Evolutionary conservation across 2,113 vertebrate genomes (phyloP).

Genomic region (Cephalopterus ornatus): DNA sequence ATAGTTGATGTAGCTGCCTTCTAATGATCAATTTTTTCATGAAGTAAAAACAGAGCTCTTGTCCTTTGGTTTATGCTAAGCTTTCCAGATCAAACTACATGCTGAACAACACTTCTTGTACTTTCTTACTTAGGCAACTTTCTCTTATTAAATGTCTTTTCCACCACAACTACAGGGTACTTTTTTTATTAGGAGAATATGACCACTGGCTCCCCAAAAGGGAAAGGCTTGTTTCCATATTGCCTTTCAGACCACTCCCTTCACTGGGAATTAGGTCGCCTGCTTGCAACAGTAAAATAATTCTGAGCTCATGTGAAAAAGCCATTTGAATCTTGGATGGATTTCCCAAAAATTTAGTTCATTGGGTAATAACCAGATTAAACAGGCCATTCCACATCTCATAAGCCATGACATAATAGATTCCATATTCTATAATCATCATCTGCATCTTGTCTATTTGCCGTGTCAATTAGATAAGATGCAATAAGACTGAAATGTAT

Average conservation of each 20-base stretch:
- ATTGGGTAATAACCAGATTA: conserved; percentile 17
- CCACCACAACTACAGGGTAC: conserved; percentile 10
- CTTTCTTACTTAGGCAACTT: not conserved
- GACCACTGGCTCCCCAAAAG: not conserved
- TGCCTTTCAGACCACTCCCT: conserved; percentile 42
- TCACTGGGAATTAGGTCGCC: conserved; percentile 8
- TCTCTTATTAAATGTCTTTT: conserved; percentile 14
- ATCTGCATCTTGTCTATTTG: not conserved
- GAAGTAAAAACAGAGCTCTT: not conserved
- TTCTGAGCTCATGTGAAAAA: conserved; percentile 54
- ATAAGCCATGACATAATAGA: not conserved
- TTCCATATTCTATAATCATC: not conserved
- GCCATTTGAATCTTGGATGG: conserved; percentile 9
- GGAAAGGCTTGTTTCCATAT: conserved; percentile 27
- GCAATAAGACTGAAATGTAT: not conserved
- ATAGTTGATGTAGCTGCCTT: not conserved
- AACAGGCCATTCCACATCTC: not conserved
- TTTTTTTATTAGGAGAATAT: conserved; percentile 40
- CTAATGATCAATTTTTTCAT: not conserved
- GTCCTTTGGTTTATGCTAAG: not conserved
- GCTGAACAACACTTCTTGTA: not conserved
- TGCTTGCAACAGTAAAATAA: conserved; percentile 20
- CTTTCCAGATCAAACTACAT: not conserved
- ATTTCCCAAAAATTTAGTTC: conserved; percentile 21
- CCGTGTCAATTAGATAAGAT: not conserved